Evolutionary conservation across 2,113 vertebrate species (phyloP).

Genomic region (Oophaga pumilio): DNA sequence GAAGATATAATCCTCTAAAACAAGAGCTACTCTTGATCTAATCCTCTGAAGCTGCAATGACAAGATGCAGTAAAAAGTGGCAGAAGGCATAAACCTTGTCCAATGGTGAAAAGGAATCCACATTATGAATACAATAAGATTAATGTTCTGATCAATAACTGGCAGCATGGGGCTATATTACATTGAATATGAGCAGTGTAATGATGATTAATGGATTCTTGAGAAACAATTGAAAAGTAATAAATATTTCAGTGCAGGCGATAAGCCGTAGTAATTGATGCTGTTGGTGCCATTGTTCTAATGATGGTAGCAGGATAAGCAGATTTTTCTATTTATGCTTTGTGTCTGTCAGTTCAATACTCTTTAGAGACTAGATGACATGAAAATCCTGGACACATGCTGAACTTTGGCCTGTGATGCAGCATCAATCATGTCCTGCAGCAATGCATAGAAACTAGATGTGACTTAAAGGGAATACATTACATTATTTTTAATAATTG

Average conservation of each 20-base stretch:
- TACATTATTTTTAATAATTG: no score
- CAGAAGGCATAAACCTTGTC: slow-evolving; percentile 14
- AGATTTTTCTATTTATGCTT: background rate
- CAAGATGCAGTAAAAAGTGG: background rate
- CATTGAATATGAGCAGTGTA: background rate
- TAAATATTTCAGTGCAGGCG: background rate
- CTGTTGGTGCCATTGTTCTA: background rate
- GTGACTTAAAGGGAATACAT: background rate
- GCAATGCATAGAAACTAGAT: background rate
- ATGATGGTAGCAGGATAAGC: background rate
- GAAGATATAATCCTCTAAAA: background rate
- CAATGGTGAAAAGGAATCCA: background rate
- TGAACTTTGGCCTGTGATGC: background rate
- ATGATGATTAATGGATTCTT: background rate
- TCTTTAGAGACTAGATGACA: background rate
- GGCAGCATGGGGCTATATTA: background rate
- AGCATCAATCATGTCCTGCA: background rate
- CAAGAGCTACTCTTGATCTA: background rate
- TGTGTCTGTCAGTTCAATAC: background rate
- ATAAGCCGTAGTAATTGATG: background rate
- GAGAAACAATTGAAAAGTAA: background rate
- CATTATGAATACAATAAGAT: background rate
- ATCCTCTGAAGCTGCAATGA: background rate
- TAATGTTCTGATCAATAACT: slow-evolving; percentile 17
- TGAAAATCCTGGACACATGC: background rate